Conservation (phyloP, 1,140 invertebrate species). For the Lepidotrigona ventralis region DNA sequence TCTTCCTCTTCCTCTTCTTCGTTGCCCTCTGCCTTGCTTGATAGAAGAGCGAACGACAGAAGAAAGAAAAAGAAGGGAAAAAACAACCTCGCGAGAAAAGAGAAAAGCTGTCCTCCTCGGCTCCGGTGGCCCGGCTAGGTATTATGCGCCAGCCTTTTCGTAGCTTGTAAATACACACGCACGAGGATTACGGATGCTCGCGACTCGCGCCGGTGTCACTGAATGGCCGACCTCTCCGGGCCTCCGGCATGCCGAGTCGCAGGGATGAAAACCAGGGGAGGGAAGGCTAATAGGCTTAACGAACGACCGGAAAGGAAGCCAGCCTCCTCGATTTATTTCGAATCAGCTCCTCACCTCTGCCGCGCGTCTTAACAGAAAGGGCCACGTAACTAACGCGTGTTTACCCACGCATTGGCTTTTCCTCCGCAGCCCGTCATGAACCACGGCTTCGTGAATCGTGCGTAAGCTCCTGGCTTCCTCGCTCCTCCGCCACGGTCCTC, state of each 20-base stretch:
- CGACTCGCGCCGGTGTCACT: conserved; percentile 56
- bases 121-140: conserved; percentile 56
- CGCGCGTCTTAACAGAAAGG: conserved; percentile 26
- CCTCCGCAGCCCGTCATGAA: conserved; percentile 14
- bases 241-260: background rate
- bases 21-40: background rate
- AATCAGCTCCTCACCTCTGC: conserved; percentile 43
- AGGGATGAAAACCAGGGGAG: conserved; percentile 34
- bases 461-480: conserved; percentile 25
- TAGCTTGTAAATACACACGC: conserved; percentile 64
- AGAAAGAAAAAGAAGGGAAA: background rate
- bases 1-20: too few species aligned
- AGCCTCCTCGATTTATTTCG: conserved; percentile 55
- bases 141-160: conserved; percentile 50
- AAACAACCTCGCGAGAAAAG: background rate
- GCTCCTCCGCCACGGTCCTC: background rate
- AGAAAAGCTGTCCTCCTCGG: conserved; percentile 54
- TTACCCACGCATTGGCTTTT: conserved; percentile 64
- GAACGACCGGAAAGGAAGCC: conserved; percentile 57
- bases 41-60: background rate
- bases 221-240: conserved; percentile 35
- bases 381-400: conserved; percentile 66
- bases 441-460: background rate
- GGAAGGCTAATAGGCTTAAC: conserved; percentile 62
- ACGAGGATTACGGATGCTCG: conserved; percentile 63